Evolutionary conservation across 2,888 invertebrate genomes (phyloP).

Genomic region (Lamproptera curius): DNA sequence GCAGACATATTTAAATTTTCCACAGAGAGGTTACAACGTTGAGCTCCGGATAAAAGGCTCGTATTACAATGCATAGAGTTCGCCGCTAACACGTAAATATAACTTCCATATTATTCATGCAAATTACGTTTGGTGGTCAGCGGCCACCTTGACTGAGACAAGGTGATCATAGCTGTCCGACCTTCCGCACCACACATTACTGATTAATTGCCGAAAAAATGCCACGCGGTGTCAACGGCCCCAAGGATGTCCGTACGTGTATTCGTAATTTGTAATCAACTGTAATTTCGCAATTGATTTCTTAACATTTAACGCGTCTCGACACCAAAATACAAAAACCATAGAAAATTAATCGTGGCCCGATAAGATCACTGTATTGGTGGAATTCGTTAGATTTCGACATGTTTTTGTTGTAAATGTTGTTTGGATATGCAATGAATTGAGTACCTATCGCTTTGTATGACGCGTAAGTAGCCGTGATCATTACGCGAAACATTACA

Average conservation of each 20-base stretch:
- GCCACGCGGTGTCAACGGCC: conserved; percentile 29
- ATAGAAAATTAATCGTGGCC: too few species aligned
- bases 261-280: too few species aligned
- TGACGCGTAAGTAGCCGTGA: too few species aligned
- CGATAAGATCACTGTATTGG: too few species aligned
- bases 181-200: conserved; percentile 26
- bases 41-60: too few species aligned
- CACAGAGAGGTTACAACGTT: too few species aligned
- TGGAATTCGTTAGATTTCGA: too few species aligned
- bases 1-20: too few species aligned
- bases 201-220: conserved; percentile 26
- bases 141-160: conserved; percentile 26
- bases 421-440: too few species aligned
- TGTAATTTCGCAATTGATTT: neutral
- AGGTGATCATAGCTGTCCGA: conserved; percentile 24
- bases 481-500: too few species aligned
- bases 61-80: neutral
- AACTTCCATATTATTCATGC: conserved; percentile 23
- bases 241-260: conserved; percentile 9
- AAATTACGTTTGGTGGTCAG: conserved; percentile 14
- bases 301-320: neutral
- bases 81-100: conserved; percentile 16
- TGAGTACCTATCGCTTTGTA: too few species aligned
- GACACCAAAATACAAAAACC: neutral
- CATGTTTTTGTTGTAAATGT: too few species aligned